Evolutionary conservation across 2,888 invertebrate species (phyloP), one percentile per base, ranked within the genome.

Genomic region (Vannuccia rotundouncinata): DNA sequence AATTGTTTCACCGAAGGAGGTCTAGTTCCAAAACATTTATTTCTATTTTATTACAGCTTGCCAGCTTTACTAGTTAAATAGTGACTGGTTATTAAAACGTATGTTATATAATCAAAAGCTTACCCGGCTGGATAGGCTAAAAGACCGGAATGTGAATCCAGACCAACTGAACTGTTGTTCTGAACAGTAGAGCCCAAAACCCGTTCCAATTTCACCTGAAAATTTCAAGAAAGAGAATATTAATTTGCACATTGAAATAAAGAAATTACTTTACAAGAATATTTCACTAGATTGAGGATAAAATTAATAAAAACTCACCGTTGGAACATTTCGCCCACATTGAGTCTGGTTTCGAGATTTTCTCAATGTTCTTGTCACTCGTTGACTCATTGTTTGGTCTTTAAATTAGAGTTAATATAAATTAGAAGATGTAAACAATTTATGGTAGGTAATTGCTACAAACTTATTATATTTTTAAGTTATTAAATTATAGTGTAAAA

Each of bases 91-190:
- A n/a, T n/a, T n/a, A n/a, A n/a, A n/a, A n/a, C n/a, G n/a, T n/a
- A n/a, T n/a, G n/a, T n/a, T n/a, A n/a, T n/a, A n/a, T n/a, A n/a
- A n/a, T n/a, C 27, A 66, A 25, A 66, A 29, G 85, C 94, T 93
- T 89, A 96, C 96, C 96, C 96, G 84, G 96, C 96, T 81, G 96
- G 95, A 91, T 97, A 97, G 27, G 95, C 95, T 85, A 97, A 92
- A 81, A 93, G 90, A 86, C 95, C 95, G 82, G 92, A 92, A 87
- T 92, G 92, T 31, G 92, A 92, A 87, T 95, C 94, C 87, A 93
- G 94, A 89, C 93, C 93, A 84, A 97, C 90, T 28, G 94, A 94
- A 83, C 95, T 94, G 90, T 95, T 95, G 88, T 92, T 94, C 87
- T 92, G 91, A 81, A 95, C 94, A 17, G 96, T 96, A 86, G 96